Evolutionary conservation across 2,113 vertebrate genomes (phyloP).

Genomic region (Scopus umbretta): DNA sequence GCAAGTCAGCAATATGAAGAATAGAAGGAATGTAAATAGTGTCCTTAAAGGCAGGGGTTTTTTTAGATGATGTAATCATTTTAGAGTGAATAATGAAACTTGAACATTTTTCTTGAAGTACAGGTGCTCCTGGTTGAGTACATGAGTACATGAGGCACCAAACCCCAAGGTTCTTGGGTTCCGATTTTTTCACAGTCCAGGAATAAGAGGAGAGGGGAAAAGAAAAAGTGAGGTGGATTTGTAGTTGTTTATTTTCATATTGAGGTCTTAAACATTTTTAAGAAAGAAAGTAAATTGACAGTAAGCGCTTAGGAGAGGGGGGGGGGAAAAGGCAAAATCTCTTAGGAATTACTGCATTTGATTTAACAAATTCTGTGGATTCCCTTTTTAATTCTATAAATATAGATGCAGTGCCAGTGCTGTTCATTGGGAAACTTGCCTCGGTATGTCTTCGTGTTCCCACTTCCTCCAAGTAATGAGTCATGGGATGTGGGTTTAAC

Average conservation of each 20-base stretch:
- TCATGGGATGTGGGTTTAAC: constrained; percentile 1
- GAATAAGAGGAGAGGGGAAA: background rate
- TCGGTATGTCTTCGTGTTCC: background rate
- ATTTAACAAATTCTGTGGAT: background rate
- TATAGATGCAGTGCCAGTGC: fast-evolving
- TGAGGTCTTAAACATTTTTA: background rate
- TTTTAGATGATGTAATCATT: background rate
- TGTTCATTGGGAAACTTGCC: background rate
- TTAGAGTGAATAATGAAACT: background rate
- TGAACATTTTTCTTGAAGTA: background rate
- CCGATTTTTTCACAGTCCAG: background rate
- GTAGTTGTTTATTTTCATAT: background rate
- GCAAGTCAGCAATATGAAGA: background rate
- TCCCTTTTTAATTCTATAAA: background rate
- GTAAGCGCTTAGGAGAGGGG: background rate
- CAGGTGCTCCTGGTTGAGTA: background rate
- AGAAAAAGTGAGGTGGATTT: background rate
- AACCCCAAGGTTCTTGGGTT: background rate
- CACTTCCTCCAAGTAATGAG: background rate
- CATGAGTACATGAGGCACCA: background rate
- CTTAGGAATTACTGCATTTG: background rate
- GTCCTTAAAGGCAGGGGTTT: background rate
- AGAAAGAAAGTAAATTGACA: background rate
- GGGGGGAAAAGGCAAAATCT: background rate
- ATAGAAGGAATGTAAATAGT: background rate